Conservation (phyloP, 2,888 invertebrate genomes). For the Elysia crispata region DNA sequence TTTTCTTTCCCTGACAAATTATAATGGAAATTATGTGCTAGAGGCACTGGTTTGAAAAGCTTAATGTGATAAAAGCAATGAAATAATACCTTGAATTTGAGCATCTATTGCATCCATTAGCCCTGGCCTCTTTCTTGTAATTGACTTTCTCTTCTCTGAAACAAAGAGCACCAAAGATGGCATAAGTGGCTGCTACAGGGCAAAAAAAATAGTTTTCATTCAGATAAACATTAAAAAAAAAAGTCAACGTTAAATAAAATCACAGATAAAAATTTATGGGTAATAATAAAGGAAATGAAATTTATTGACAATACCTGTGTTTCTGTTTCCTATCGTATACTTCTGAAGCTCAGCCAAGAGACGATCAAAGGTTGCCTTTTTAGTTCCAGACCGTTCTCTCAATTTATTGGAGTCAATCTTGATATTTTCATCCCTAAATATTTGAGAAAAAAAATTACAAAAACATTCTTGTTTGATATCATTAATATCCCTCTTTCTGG, state of each 20-base stretch:
- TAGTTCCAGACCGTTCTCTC: conserved; percentile 23
- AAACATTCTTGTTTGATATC: no score
- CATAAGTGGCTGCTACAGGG: no score
- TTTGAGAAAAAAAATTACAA: no score
- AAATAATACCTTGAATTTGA: conserved; percentile 26
- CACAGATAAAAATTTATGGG: no score
- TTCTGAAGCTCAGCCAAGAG: conserved; percentile 9
- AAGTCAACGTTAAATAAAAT: no score
- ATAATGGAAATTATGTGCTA: no score
- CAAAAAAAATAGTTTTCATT: no score
- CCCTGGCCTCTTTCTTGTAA: background rate
- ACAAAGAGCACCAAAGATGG: background rate
- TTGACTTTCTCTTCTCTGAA: background rate
- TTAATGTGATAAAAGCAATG: background rate
- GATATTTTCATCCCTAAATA: conserved; percentile 22
- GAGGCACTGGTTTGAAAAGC: background rate
- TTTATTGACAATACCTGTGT: background rate
- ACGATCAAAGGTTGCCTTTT: conserved; percentile 29
- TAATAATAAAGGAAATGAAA: no score
- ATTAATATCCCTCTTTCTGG: no score
- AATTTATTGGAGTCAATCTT: conserved; percentile 38
- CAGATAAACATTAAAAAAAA: no score
- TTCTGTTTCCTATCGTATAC: conserved; percentile 18
- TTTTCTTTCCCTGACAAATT: no score
- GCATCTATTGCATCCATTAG: conserved; percentile 27